These are phyloP conservation scores for Adrianichthys oophorus DNA, from an alignment of 2,797 vertebrate species.

Conservation along the genomic window DNA sequence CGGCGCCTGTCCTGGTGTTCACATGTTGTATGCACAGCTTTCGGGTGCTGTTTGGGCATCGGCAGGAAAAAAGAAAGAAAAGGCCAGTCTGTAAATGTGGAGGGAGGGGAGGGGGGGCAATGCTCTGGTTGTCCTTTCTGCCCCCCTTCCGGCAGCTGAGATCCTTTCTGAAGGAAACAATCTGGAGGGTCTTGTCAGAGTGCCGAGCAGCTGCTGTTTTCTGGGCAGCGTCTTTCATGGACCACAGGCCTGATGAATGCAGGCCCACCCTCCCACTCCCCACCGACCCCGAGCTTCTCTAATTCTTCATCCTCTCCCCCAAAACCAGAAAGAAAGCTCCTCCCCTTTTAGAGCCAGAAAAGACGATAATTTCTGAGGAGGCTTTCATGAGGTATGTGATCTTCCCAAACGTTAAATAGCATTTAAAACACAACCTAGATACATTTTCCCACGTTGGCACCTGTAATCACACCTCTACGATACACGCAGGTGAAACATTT, in stretches of 20 bases:
- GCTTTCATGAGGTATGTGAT: constrained; percentile 66
- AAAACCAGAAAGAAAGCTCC: constrained; percentile 8
- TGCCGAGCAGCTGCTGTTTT: constrained; percentile 79
- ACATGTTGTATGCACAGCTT: constrained; percentile 70
- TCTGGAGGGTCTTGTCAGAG: constrained; percentile 78
- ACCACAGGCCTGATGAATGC: constrained; percentile 70
- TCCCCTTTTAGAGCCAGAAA: no score
- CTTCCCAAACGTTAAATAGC: constrained; percentile 43
- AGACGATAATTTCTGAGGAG: no score
- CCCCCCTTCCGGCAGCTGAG: constrained; percentile 76
- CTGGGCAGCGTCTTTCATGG: constrained; percentile 68
- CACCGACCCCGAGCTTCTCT: constrained; percentile 29
- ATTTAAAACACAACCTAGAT: constrained; percentile 36
- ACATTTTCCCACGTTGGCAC: constrained; percentile 53
- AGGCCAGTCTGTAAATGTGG: constrained; percentile 55
- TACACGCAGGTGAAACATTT: constrained; percentile 26
- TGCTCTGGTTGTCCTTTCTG: constrained; percentile 63
- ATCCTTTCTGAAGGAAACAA: constrained; percentile 76
- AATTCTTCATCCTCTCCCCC: constrained; percentile 29
- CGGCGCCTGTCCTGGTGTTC: constrained; percentile 56
- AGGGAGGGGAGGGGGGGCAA: constrained; percentile 24
- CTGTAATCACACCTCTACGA: constrained; percentile 45
- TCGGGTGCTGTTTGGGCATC: constrained; percentile 59
- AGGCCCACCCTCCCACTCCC: constrained; percentile 40
- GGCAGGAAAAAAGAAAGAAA: constrained; percentile 53